These are phyloP conservation scores for Crocidura indochinensis DNA, from an alignment of 2,797 vertebrate species.

Conservation along the genomic window DNA sequence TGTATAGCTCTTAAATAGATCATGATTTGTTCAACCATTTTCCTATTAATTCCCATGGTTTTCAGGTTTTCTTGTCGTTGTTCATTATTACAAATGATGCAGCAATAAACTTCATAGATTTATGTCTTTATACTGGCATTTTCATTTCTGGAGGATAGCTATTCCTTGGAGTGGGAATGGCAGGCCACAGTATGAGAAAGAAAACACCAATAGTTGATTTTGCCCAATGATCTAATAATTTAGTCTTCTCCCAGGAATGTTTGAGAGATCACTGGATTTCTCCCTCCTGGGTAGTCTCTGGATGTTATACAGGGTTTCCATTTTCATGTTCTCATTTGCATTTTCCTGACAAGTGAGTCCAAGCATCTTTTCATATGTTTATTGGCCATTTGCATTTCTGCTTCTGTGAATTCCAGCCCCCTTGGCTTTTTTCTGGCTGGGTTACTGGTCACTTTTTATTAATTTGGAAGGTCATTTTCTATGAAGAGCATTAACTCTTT, in stretches of 20 bases:
- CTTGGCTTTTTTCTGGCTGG: neutral
- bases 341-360: slow-evolving; percentile 77
- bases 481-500: slow-evolving; percentile 56
- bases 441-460: slow-evolving; percentile 58
- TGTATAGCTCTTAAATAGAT: slow-evolving; percentile 21
- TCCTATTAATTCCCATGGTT: slow-evolving; percentile 43
- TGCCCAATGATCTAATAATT: slow-evolving; percentile 47
- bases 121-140: slow-evolving; percentile 61
- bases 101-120: slow-evolving; percentile 33
- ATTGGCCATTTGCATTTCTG: slow-evolving; percentile 75
- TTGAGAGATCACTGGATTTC: slow-evolving; percentile 34
- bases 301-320: slow-evolving; percentile 63
- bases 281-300: slow-evolving; percentile 34
- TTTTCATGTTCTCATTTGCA: slow-evolving; percentile 78
- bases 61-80: slow-evolving; percentile 16
- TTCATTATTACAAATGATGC: slow-evolving; percentile 30
- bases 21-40: slow-evolving; percentile 46
- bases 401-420: slow-evolving; percentile 53
- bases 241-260: neutral
- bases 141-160: slow-evolving; percentile 64
- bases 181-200: slow-evolving; percentile 63
- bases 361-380: slow-evolving; percentile 76
- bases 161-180: slow-evolving; percentile 65
- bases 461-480: slow-evolving; percentile 41
- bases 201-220: slow-evolving; percentile 74